Evolutionary conservation across 2,888 invertebrate genomes (phyloP), one percentile per base, ranked within the genome.

Genomic region (Mythimna vitellina): DNA sequence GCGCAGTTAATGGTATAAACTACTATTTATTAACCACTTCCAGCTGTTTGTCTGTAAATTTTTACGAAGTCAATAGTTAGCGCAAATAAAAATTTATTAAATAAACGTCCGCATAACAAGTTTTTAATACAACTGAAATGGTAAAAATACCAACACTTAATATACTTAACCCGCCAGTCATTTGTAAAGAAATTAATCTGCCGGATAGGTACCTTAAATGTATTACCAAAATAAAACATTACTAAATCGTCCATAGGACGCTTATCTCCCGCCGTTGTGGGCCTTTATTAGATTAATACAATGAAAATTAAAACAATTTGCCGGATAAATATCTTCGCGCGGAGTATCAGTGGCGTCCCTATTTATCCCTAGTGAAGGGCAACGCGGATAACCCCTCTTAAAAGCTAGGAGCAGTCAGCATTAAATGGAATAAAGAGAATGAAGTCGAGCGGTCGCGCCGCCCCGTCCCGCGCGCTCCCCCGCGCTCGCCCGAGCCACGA

Each of bases 281-380:
- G 93, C 90, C 92, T 94, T 95, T 95, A 96, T 95, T 95, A 94
- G 92, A 94, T 95, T 93, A 95, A 95, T 95, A 94, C 95, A 95
- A 96, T 96, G 95, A 96, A 96, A 96, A 96, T 96, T 96, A 96
- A 96, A 96, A 96, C 96, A 96, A 96, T 96, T 96, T 96, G 96
- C 96, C 95, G 95, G 96, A 95, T 96, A 96, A 96, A 96, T 96
- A 96, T 96, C 96, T 95, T 94, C 92, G 92, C 92, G 91, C 93
- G 85, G 89, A 93, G 93, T 95, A 95, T 96, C 95, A 94, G 94
- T 94, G 94, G 94, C 94, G 90, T 94, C 95, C 95, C 94, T 94
- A 93, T 95, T 95, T 94, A 95, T 94, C 94, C 95, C 89, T 92
- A 91, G 93, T 92, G 94, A 93, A 95, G 96, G 96, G 96, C 95